phyloP scores from a whole-genome alignment of 2,888 invertebrate genomes.

The Sclerodermus sp. region DNA sequence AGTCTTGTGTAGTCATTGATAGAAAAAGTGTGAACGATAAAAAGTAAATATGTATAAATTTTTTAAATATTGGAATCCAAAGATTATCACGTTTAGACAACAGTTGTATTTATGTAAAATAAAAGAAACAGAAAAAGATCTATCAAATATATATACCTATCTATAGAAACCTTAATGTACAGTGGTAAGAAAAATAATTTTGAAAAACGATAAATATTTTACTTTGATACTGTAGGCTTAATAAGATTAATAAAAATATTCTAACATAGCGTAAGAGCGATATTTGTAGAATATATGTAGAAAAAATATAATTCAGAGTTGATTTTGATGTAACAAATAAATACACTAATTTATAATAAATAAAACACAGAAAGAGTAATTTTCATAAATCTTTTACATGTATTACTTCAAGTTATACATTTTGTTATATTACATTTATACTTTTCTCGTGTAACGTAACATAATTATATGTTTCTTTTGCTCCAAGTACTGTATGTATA shows the following conservation, averaged over 20 bases:
- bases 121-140: neutral
- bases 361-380: constrained; percentile 26
- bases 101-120: neutral
- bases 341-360: constrained; percentile 47
- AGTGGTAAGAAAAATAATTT: neutral
- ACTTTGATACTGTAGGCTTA: no score
- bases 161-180: neutral
- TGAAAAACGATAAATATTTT: neutral
- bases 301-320: constrained; percentile 14
- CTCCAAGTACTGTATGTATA: no score
- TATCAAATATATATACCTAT: neutral
- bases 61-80: no score
- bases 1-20: no score
- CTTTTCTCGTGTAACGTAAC: no score
- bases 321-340: constrained; percentile 31
- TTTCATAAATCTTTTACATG: no score
- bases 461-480: no score
- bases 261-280: constrained; percentile 13
- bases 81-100: neutral
- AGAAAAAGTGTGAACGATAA: no score
- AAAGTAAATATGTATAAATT: no score
- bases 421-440: no score
- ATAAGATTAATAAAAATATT: constrained; percentile 5
- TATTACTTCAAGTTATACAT: no score
- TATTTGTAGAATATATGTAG: constrained; percentile 16